These are phyloP conservation scores for Hepsetus odoe DNA, from an alignment of 2,113 vertebrate genomes.

Conservation along the genomic window DNA sequence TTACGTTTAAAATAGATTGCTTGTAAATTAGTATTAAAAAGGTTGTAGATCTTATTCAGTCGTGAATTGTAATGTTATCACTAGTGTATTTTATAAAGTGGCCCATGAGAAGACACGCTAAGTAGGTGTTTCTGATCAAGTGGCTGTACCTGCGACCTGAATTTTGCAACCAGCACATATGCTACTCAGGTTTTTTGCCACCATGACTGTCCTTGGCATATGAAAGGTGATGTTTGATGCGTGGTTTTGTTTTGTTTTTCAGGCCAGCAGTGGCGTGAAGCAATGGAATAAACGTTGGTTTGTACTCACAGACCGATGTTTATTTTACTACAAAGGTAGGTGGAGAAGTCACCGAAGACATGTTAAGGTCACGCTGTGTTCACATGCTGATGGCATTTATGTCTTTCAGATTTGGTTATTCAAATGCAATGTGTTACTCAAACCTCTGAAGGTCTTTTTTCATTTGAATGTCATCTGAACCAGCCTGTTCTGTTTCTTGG, in stretches of 20 bases:
- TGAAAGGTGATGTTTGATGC: not conserved
- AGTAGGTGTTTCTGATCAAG: no score
- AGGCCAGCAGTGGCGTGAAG: conserved; percentile 95
- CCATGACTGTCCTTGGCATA: not conserved
- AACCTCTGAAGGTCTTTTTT: conserved; percentile 25
- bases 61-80: no score
- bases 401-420: conserved; percentile 31
- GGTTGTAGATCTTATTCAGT: no score
- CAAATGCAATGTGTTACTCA: conserved; percentile 8
- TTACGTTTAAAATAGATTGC: no score
- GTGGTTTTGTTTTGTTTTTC: conserved; percentile 18
- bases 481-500: conserved; percentile 18
- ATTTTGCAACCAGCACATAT: not conserved
- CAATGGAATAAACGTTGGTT: conserved; percentile 99
- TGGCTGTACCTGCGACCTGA: no score
- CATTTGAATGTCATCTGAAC: conserved; percentile 25
- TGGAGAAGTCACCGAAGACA: not conserved
- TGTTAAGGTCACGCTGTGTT: not conserved
- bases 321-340: conserved; percentile 97
- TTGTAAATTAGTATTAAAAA: no score
- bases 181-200: conserved; percentile 4
- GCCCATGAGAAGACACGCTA: no score
- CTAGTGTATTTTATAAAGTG: no score
- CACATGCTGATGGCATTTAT: not conserved
- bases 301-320: conserved; percentile 90